Conservation (phyloP, 2,888 invertebrate species). For the Cremastinae sp. region DNA sequence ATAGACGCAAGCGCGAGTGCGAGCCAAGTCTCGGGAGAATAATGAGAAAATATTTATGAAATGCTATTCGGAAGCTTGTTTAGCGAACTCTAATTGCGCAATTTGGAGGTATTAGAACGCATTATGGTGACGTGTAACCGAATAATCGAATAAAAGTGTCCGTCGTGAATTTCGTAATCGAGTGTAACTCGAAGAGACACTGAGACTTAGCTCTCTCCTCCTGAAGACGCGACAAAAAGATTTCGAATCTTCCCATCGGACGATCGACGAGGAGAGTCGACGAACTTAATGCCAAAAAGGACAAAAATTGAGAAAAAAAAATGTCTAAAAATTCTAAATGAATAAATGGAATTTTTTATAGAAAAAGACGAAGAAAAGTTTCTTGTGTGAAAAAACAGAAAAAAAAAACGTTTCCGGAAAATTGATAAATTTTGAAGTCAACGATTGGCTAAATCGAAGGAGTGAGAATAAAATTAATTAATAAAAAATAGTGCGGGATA, state of each 20-base stretch:
- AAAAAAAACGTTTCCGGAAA: slow-evolving; percentile 2
- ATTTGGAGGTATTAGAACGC: slow-evolving; percentile 24
- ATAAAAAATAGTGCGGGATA: slow-evolving; percentile 58
- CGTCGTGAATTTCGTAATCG: slow-evolving; percentile 22
- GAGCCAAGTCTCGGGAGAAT: slow-evolving; percentile 17
- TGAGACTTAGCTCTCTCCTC: not conserved
- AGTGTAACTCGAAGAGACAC: slow-evolving; percentile 13
- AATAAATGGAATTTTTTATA: too few species aligned
- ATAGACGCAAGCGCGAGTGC: not conserved
- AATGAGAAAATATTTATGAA: slow-evolving; percentile 21
- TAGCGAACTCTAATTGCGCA: slow-evolving; percentile 25
- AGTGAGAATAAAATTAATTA: slow-evolving; percentile 3
- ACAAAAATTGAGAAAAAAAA: not conserved
- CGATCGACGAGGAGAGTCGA: not conserved
- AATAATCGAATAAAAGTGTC: slow-evolving; percentile 52
- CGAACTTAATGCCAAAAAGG: not conserved
- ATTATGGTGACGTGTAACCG: slow-evolving; percentile 46
- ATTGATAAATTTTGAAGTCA: slow-evolving; percentile 30
- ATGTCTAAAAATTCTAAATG: too few species aligned
- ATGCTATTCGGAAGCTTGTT: not conserved
- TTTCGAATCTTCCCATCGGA: not conserved
- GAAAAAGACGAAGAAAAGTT: not conserved
- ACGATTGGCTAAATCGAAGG: not conserved
- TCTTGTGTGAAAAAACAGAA: slow-evolving; percentile 22
- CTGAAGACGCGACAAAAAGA: not conserved